A percentile compares a stretch with the other conserved stretches of the same genome.
These are phyloP conservation scores for Hypothenemus hampei DNA, from an alignment of 1,140 invertebrate species.

Conservation along the genomic window DNA sequence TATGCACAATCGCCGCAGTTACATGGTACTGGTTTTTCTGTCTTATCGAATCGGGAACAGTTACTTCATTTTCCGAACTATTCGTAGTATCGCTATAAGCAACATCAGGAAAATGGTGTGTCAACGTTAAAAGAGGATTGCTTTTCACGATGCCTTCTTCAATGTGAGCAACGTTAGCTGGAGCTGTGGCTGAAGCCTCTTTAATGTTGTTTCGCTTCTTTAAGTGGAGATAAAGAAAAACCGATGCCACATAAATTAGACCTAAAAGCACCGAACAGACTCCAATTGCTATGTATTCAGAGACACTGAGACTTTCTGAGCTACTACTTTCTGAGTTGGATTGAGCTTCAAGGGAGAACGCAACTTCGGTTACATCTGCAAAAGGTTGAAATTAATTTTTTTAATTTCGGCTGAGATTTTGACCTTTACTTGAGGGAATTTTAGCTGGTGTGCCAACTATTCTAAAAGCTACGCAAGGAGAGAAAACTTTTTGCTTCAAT, in stretches of 20 bases:
- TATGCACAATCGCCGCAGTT: constrained; percentile 66
- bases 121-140: constrained; percentile 62
- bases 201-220: constrained; percentile 35
- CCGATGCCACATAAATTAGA: constrained; percentile 75
- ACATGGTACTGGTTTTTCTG: constrained; percentile 42
- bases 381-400: constrained; percentile 10
- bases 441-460: constrained; percentile 72
- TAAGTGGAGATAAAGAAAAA: constrained; percentile 73
- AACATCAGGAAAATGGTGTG: constrained; percentile 52
- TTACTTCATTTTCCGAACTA: constrained; percentile 42
- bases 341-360: constrained; percentile 64
- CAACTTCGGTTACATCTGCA: constrained; percentile 72
- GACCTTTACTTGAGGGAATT: constrained; percentile 56
- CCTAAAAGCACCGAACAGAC: constrained; percentile 73
- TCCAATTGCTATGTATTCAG: constrained; percentile 76
- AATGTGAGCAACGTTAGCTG: constrained; percentile 37
- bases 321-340: constrained; percentile 46
- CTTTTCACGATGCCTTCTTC: constrained; percentile 66
- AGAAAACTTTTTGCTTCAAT: constrained; percentile 57
- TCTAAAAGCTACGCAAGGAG: constrained; percentile 77
- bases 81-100: constrained; percentile 48
- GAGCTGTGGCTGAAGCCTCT: constrained; percentile 20
- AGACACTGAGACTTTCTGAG: constrained; percentile 53
- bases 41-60: constrained; percentile 37
- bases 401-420: constrained; percentile 1